Evolutionary conservation across 2,888 invertebrate genomes (phyloP).

Genomic region (Mythimna vitellina): DNA sequence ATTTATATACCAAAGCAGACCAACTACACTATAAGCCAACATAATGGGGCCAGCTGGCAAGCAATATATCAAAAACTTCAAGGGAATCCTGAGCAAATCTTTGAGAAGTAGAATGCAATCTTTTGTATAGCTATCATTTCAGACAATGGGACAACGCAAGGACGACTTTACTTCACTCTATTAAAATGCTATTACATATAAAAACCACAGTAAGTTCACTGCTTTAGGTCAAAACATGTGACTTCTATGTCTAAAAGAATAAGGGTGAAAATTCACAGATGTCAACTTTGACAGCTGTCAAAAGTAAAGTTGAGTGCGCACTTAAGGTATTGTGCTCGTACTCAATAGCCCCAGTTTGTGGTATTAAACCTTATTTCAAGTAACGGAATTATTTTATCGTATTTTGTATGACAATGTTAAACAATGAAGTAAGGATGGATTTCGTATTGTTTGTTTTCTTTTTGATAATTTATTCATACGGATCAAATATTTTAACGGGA

Average conservation of each 20-base stretch:
- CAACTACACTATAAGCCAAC: constrained; percentile 14
- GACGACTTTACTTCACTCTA: constrained; percentile 86
- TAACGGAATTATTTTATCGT: constrained; percentile 68
- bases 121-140: constrained; percentile 78
- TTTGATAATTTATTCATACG: constrained; percentile 48
- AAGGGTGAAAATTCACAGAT: constrained; percentile 41
- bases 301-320: constrained; percentile 45
- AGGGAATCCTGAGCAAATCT: constrained; percentile 72
- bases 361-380: constrained; percentile 71
- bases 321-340: constrained; percentile 45
- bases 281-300: constrained; percentile 27
- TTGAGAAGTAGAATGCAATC: constrained; percentile 80
- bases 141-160: constrained; percentile 88
- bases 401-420: constrained; percentile 67
- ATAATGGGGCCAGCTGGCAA: constrained; percentile 57
- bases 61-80: constrained; percentile 59
- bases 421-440: constrained; percentile 22
- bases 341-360: constrained; percentile 58
- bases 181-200: constrained; percentile 84
- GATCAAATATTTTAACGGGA: constrained; percentile 26
- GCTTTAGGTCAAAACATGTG: background rate
- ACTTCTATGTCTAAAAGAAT: background rate
- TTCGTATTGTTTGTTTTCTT: constrained; percentile 18
- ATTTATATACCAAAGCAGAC: constrained; percentile 33
- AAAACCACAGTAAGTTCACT: constrained; percentile 51